Percentiles rank a stretch among this genome's conserved stretches.
phyloP scores from a whole-genome alignment of 2,113 vertebrate species.

The Indicator maculatus region DNA sequence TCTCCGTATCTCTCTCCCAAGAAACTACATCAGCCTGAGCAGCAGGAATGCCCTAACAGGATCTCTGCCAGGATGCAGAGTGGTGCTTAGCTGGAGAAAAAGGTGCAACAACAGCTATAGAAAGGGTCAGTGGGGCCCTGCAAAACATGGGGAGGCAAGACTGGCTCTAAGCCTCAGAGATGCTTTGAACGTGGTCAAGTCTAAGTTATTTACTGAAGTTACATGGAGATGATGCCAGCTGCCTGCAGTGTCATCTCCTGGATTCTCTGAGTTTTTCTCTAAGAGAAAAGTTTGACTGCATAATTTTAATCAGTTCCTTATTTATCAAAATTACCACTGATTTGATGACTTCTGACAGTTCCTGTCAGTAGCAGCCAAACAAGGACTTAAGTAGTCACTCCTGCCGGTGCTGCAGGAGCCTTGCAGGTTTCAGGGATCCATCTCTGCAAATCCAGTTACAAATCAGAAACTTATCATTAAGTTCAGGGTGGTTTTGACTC shows the following conservation, averaged over 20 bases:
- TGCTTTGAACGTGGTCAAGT: neutral
- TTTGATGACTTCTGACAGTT: conserved; percentile 24
- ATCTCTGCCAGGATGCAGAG: neutral
- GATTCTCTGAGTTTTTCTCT: neutral
- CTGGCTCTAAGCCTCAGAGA: neutral
- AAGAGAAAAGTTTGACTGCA: neutral
- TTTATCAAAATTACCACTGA: neutral
- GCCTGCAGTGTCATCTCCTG: neutral
- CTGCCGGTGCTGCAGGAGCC: neutral
- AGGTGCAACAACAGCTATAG: neutral
- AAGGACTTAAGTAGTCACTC: neutral
- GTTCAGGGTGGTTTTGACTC: neutral
- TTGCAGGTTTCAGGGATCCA: neutral
- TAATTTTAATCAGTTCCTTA: conserved; percentile 15
- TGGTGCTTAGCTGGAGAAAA: neutral
- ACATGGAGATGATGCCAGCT: neutral
- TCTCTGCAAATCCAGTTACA: neutral
- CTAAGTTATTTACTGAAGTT: neutral
- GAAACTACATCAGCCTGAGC: neutral
- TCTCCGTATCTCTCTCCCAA: fast-evolving
- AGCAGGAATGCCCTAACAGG: neutral
- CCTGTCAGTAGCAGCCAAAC: neutral
- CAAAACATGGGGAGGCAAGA: neutral
- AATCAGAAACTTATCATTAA: neutral
- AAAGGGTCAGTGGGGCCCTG: neutral